Percentiles rank a stretch among this genome's conserved stretches.
Conservation (phyloP, 2,888 invertebrate species). For the Andrena praecox region DNA sequence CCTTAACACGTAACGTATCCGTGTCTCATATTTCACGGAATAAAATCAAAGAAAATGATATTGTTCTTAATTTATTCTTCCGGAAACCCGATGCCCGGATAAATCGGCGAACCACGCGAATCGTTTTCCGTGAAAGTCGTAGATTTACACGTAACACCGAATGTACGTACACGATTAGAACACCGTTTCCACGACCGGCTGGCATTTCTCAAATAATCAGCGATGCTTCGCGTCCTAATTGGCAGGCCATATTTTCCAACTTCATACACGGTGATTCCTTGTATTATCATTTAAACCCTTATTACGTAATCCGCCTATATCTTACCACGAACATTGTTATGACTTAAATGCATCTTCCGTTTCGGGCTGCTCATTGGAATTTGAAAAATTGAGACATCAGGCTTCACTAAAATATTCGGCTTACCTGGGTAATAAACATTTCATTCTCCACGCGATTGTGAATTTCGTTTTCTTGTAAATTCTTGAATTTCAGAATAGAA, state of each 20-base stretch:
- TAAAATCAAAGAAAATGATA: constrained; percentile 37
- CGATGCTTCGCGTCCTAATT: constrained; percentile 36
- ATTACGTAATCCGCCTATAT: not conserved
- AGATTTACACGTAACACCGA: constrained; percentile 4
- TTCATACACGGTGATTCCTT: constrained; percentile 6
- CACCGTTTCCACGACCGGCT: constrained; percentile 21
- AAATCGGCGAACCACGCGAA: constrained; percentile 47
- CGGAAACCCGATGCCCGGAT: constrained; percentile 35
- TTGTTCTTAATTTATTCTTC: constrained; percentile 48
- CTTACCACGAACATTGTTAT: not conserved
- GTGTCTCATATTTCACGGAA: constrained; percentile 8
- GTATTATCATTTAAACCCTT: not conserved
- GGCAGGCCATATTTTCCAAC: constrained; percentile 24
- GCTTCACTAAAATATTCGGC: not conserved
- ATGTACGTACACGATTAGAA: not conserved
- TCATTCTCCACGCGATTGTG: not conserved
- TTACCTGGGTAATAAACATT: not conserved
- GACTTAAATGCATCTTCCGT: not conserved
- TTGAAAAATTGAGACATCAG: not conserved
- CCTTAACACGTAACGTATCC: constrained; percentile 12
- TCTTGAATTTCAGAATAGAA: no score
- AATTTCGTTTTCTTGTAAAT: not conserved
- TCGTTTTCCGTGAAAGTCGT: constrained; percentile 32
- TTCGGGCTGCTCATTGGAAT: not conserved
- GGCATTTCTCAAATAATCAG: constrained; percentile 24